Evolutionary conservation across 1,140 invertebrate species (phyloP).

Genomic region (Latrodectus geometricus): DNA sequence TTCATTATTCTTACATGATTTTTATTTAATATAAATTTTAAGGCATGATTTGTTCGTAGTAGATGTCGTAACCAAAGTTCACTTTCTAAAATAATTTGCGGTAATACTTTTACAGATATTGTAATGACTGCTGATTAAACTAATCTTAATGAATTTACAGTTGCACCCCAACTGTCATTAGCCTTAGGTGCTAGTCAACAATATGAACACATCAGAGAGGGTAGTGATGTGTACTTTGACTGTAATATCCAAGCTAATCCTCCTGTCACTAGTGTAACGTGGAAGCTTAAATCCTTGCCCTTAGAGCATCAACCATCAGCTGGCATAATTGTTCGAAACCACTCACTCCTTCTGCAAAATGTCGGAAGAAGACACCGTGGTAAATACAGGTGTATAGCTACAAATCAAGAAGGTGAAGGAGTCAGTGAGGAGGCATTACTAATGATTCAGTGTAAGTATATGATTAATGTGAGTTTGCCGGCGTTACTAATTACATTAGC

Average conservation of each 20-base stretch:
- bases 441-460: constrained; percentile 76
- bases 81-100: too few relatives aligned
- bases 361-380: constrained; percentile 65
- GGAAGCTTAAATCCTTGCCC: constrained; percentile 62
- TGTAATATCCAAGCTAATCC: constrained; percentile 74
- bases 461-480: too few relatives aligned
- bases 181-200: constrained; percentile 86
- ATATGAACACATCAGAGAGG: constrained; percentile 81
- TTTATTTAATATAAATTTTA: background rate
- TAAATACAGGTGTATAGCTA: constrained; percentile 85
- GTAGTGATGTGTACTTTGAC: constrained; percentile 90
- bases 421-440: constrained; percentile 84
- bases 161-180: constrained; percentile 85
- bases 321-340: constrained; percentile 83
- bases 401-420: constrained; percentile 88
- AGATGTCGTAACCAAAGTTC: too few relatives aligned
- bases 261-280: constrained; percentile 62
- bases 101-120: too few relatives aligned
- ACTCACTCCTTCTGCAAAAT: constrained; percentile 71
- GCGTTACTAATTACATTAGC: too few relatives aligned
- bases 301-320: constrained; percentile 69
- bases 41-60: too few relatives aligned
- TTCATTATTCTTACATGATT: background rate
- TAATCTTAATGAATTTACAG: constrained; percentile 70
- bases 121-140: too few relatives aligned